Percentiles rank a stretch among this genome's conserved stretches.
phyloP scores from a whole-genome alignment of 2,797 vertebrate species.

The Myotis pilosus region DNA sequence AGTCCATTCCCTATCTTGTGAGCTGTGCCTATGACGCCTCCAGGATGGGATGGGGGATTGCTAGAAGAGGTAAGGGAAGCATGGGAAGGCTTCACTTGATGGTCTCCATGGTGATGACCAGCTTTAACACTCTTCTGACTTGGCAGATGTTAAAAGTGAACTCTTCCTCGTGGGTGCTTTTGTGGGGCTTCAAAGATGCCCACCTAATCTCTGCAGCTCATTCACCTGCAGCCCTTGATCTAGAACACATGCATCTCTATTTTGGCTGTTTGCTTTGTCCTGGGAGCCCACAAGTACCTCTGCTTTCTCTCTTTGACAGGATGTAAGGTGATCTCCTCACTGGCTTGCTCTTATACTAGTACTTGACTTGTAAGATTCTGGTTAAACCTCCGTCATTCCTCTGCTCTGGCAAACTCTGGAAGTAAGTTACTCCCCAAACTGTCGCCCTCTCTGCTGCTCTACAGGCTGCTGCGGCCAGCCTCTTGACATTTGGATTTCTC shows the following conservation, averaged over 20 bases:
- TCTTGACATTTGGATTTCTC: conserved; percentile 47
- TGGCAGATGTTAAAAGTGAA: background rate
- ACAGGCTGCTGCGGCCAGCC: background rate
- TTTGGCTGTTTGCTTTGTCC: background rate
- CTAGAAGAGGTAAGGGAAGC: background rate
- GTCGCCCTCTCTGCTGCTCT: background rate
- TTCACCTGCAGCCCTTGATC: background rate
- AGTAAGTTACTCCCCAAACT: background rate
- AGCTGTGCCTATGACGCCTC: background rate
- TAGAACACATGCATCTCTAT: background rate
- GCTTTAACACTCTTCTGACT: background rate
- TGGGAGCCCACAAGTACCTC: background rate
- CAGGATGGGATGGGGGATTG: background rate
- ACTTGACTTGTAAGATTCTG: background rate
- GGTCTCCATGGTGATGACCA: background rate
- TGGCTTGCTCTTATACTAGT: background rate
- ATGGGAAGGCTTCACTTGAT: background rate
- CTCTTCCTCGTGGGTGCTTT: background rate
- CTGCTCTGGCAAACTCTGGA: background rate
- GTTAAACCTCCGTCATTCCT: background rate
- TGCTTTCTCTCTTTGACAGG: background rate
- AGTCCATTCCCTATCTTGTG: background rate
- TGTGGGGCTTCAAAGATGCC: background rate
- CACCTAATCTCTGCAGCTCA: background rate
- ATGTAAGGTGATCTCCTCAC: background rate